A percentile compares a stretch with the other conserved stretches of the same genome.
phyloP scores from a whole-genome alignment of 2,113 vertebrate genomes.

The Neofelis nebulosa region DNA sequence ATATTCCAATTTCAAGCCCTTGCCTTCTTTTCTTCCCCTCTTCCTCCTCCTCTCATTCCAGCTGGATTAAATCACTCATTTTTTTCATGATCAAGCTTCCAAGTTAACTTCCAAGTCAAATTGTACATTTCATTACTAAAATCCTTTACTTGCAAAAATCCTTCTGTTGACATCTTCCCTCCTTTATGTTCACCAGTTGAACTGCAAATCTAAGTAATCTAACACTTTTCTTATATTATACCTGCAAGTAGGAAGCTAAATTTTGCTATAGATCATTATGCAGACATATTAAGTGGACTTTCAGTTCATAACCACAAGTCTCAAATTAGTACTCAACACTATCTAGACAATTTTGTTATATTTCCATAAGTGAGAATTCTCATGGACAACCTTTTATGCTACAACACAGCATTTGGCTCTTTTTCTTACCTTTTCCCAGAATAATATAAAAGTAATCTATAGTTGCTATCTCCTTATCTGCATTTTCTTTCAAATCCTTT shows the following conservation, averaged over 20 bases:
- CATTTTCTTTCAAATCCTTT: not conserved
- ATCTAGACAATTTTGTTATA: not conserved
- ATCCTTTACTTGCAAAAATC: not conserved
- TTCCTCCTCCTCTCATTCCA: not conserved
- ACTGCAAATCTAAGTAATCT: not conserved
- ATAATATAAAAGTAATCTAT: not conserved
- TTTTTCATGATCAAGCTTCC: not conserved
- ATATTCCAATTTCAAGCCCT: not conserved
- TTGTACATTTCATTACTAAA: not conserved
- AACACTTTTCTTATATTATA: not conserved
- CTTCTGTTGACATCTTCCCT: not conserved
- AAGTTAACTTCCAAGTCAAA: not conserved
- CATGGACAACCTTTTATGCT: not conserved
- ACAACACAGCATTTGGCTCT: not conserved
- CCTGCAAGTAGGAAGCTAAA: not conserved
- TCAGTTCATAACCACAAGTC: not conserved
- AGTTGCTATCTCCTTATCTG: not conserved
- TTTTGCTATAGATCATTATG: not conserved
- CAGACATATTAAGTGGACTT: not conserved
- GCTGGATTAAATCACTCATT: not conserved
- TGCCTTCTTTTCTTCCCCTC: not conserved
- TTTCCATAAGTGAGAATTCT: not conserved
- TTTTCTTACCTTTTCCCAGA: not conserved
- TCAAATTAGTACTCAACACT: not conserved
- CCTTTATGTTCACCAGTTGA: not conserved